phyloP scores from a whole-genome alignment of 2,888 invertebrate species.

The Notodromas monacha region DNA sequence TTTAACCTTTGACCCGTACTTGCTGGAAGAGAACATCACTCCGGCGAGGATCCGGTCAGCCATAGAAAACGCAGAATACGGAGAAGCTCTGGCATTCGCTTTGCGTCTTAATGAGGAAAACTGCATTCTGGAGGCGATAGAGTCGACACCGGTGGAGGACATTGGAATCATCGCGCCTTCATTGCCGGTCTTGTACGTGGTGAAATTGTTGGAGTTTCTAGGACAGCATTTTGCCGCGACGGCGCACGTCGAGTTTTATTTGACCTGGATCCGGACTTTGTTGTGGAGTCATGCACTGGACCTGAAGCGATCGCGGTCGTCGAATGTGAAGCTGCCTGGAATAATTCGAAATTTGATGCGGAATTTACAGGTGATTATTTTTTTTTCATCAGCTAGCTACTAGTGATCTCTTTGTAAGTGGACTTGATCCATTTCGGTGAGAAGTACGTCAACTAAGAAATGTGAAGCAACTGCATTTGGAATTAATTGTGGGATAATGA shows the following conservation, averaged over 20 bases:
- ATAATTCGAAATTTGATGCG: too few relatives aligned
- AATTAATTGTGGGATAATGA: too few relatives aligned
- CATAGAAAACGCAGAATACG: slow-evolving; percentile 25
- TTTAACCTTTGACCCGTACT: slow-evolving; percentile 69
- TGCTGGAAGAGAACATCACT: slow-evolving; percentile 49
- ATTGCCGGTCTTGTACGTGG: slow-evolving; percentile 37
- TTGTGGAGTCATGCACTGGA: slow-evolving; percentile 27
- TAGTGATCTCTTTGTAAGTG: too few relatives aligned
- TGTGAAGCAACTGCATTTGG: too few relatives aligned
- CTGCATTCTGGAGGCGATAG: slow-evolving; percentile 42
- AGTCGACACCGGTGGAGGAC: slow-evolving; percentile 28
- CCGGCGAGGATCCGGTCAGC: slow-evolving; percentile 29
- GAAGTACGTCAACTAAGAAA: too few relatives aligned
- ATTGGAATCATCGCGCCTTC: slow-evolving; percentile 14
- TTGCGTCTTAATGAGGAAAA: slow-evolving; percentile 46
- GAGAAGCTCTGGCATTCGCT: slow-evolving; percentile 46
- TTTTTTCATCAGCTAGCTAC: too few relatives aligned
- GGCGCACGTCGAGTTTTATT: slow-evolving; percentile 55
- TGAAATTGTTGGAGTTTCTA: slow-evolving; percentile 33
- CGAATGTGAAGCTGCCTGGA: too few relatives aligned
- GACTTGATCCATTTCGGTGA: too few relatives aligned
- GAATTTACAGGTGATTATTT: too few relatives aligned
- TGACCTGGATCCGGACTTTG: slow-evolving; percentile 38
- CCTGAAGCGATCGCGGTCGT: slow-evolving; percentile 15
- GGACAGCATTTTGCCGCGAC: slow-evolving; percentile 38